Conservation (phyloP, 2,888 invertebrate species). For the Sinelater perroti region DNA sequence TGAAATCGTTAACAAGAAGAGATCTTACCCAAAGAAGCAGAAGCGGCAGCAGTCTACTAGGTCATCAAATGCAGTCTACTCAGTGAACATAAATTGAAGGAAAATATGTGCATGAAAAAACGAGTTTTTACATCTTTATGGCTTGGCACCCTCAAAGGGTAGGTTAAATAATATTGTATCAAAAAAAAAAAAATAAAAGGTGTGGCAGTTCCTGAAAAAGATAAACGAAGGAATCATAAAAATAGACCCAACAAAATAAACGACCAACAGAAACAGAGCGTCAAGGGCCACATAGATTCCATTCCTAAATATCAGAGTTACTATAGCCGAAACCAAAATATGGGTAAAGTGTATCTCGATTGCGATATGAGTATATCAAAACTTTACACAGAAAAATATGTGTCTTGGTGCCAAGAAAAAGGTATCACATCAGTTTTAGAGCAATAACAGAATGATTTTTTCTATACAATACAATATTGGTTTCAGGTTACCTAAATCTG, state of each 20-base stretch:
- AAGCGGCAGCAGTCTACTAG: slow-evolving; percentile 11
- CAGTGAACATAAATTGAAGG: slow-evolving; percentile 13
- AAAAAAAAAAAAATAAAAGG: slow-evolving; percentile 18
- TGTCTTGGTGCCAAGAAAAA: slow-evolving; percentile 37
- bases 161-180: slow-evolving; percentile 5
- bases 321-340: slow-evolving; percentile 35
- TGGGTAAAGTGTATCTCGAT: slow-evolving; percentile 33
- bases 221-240: slow-evolving; percentile 29
- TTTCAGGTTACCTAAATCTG: slow-evolving; percentile 42
- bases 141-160: not conserved
- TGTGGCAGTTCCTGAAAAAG: slow-evolving; percentile 24
- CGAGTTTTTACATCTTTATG: slow-evolving; percentile 14
- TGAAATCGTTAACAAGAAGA: no score
- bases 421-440: slow-evolving; percentile 33
- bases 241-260: slow-evolving; percentile 31
- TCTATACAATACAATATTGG: slow-evolving; percentile 40
- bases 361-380: slow-evolving; percentile 35
- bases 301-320: slow-evolving; percentile 37
- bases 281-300: slow-evolving; percentile 30
- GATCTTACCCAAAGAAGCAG: no score
- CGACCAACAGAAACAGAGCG: slow-evolving; percentile 14
- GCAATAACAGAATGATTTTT: slow-evolving; percentile 36
- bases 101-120: slow-evolving; percentile 1
- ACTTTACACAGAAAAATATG: slow-evolving; percentile 38
- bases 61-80: slow-evolving; percentile 2